Evolutionary conservation across 1,140 invertebrate species (phyloP).

Genomic region (Drosophila albomicans): DNA sequence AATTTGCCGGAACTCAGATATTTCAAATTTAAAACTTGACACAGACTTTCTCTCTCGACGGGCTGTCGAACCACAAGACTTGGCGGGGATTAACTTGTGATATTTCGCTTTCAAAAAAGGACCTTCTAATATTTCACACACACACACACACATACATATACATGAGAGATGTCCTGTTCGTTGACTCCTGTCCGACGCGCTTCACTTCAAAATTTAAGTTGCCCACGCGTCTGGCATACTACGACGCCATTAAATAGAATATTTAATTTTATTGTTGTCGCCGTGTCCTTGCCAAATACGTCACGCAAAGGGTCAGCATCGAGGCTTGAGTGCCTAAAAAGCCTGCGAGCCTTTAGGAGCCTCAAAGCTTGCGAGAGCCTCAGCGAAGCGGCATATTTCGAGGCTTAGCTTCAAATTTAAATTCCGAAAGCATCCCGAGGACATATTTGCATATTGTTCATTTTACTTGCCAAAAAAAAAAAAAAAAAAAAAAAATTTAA

Average conservation of each 20-base stretch:
- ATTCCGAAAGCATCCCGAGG: constrained; percentile 68
- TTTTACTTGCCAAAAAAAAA: constrained; percentile 26
- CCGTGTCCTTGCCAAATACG: constrained; percentile 67
- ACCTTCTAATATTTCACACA: constrained; percentile 30
- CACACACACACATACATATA: not conserved
- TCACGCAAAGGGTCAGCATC: constrained; percentile 70
- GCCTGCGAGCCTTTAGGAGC: constrained; percentile 43
- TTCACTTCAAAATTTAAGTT: constrained; percentile 12
- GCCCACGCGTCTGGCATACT: constrained; percentile 66
- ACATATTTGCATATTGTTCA: constrained; percentile 73
- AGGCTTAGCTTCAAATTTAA: constrained; percentile 73
- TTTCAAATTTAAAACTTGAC: constrained; percentile 19
- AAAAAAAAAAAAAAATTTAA: constrained; percentile 21
- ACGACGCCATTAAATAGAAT: constrained; percentile 79
- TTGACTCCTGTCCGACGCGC: not conserved
- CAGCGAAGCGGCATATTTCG: constrained; percentile 61
- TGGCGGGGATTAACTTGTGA: constrained; percentile 26
- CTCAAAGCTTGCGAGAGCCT: constrained; percentile 15
- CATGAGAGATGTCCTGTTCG: not conserved
- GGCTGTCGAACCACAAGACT: not conserved
- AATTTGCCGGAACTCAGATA: constrained; percentile 48
- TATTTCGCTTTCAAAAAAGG: constrained; percentile 20
- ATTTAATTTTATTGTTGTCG: constrained; percentile 80
- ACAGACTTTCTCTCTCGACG: not conserved
- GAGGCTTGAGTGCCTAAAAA: constrained; percentile 44